A percentile compares a stretch with the other conserved stretches of the same genome.
Conservation (phyloP, 1,140 invertebrate species). For the Drosophila kohkoa region DNA sequence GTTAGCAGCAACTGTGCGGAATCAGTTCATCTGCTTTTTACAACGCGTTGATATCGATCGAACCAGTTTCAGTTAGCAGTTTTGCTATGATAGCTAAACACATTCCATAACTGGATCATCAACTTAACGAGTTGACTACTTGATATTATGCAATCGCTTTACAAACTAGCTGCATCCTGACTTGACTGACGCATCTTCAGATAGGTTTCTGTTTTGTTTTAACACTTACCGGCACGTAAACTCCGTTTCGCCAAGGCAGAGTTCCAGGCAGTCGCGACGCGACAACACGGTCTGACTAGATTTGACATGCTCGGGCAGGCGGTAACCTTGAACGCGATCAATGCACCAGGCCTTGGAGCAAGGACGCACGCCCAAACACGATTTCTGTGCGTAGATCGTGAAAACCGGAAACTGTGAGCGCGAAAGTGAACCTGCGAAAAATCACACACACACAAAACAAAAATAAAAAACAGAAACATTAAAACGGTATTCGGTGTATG, state of each 20-base stretch:
- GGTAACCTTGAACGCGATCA: conserved; percentile 95
- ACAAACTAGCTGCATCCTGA: conserved; percentile 2
- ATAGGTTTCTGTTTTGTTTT: not conserved
- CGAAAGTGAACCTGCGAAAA: conserved; percentile 91
- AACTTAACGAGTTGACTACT: conserved; percentile 28
- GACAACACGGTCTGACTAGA: conserved; percentile 90
- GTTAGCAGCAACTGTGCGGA: conserved; percentile 6
- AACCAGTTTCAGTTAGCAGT: conserved; percentile 24
- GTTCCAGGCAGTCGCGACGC: conserved; percentile 94
- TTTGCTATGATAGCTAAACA: not conserved
- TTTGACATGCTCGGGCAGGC: conserved; percentile 90
- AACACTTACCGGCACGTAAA: conserved; percentile 94
- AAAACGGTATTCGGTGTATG: conserved; percentile 62
- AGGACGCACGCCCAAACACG: conserved; percentile 93
- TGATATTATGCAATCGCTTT: conserved; percentile 33
- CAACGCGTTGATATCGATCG: not conserved
- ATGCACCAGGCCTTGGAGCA: conserved; percentile 96
- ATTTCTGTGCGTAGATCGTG: conserved; percentile 97
- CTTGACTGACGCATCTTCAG: conserved; percentile 7
- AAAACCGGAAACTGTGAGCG: conserved; percentile 97
- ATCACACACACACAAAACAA: conserved; percentile 17
- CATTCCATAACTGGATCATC: conserved; percentile 50
- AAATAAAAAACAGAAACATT: conserved; percentile 29
- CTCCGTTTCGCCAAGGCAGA: conserved; percentile 94
- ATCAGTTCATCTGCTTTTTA: conserved; percentile 7